Percentiles rank a stretch among this genome's conserved stretches.
phyloP scores from a whole-genome alignment of 2,797 vertebrate genomes.

The Acanthurus tractus region DNA sequence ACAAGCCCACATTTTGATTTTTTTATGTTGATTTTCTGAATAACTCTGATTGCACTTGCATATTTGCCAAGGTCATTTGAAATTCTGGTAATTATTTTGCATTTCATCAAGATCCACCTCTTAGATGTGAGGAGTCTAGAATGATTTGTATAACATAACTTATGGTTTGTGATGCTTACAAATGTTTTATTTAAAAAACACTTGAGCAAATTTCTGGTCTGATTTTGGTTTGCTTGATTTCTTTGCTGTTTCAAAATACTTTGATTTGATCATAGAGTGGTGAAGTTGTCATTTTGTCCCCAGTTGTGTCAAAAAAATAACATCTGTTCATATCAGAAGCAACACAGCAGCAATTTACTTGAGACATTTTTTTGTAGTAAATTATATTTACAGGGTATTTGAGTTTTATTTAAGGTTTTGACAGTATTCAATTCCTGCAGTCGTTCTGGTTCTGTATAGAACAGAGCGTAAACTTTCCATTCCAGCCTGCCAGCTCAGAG shows the following conservation, averaged over 20 bases:
- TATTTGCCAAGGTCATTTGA: not conserved
- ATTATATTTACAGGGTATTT: not conserved
- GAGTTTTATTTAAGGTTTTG: not conserved
- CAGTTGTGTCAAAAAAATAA: not conserved
- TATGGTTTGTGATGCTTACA: slow-evolving; percentile 10
- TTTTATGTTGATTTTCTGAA: not conserved
- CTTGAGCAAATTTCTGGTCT: not conserved
- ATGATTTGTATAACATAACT: not conserved
- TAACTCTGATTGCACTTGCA: not conserved
- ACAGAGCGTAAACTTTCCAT: slow-evolving; percentile 17
- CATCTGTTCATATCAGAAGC: not conserved
- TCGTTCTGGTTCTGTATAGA: slow-evolving; percentile 8
- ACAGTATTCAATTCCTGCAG: not conserved
- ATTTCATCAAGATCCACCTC: not conserved
- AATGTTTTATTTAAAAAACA: slow-evolving; percentile 30
- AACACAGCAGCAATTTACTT: not conserved
- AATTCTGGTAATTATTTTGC: not conserved
- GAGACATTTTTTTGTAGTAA: slow-evolving; percentile 32
- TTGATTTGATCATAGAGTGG: not conserved
- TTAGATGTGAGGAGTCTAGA: not conserved
- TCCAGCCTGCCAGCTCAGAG: not conserved
- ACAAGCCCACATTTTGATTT: not conserved
- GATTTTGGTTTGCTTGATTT: not conserved
- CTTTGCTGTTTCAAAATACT: not conserved
- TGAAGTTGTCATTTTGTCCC: not conserved